These are phyloP conservation scores for Baryphthengus martii DNA, from an alignment of 2,113 vertebrate species.

Conservation along the genomic window DNA sequence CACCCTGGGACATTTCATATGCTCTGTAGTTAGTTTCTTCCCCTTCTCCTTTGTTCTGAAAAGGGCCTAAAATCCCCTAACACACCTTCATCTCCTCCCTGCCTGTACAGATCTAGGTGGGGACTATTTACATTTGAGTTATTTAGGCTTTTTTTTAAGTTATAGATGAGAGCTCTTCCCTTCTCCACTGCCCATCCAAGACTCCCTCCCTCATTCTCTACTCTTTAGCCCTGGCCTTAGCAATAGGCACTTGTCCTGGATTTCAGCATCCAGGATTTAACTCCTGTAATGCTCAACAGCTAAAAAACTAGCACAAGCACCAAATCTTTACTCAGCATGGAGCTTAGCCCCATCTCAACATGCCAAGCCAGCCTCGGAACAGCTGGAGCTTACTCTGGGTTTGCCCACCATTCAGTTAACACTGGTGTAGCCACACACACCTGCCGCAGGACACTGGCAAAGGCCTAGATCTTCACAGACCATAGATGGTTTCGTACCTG, in stretches of 20 bases:
- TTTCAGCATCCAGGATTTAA: not conserved
- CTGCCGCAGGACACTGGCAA: not conserved
- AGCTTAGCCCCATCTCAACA: not conserved
- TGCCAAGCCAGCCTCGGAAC: not conserved
- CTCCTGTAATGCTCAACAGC: not conserved
- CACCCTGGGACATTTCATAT: not conserved
- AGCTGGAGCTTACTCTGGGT: not conserved
- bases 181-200: not conserved
- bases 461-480: not conserved
- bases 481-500: not conserved
- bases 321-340: not conserved
- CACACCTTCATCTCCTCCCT: not conserved
- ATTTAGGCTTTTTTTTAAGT: not conserved
- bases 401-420: not conserved
- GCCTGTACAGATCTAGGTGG: not conserved
- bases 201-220: not conserved
- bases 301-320: not conserved
- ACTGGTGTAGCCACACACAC: not conserved
- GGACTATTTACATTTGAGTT: not conserved
- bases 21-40: slow-evolving; percentile 3
- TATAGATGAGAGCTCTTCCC: not conserved
- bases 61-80: slow-evolving; percentile 5
- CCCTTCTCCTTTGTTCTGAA: not conserved
- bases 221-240: not conserved
- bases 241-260: not conserved